Base-by-base conservation (phyloP, 2,113 vertebrate species). In the Mastomys natalensis region DNA sequence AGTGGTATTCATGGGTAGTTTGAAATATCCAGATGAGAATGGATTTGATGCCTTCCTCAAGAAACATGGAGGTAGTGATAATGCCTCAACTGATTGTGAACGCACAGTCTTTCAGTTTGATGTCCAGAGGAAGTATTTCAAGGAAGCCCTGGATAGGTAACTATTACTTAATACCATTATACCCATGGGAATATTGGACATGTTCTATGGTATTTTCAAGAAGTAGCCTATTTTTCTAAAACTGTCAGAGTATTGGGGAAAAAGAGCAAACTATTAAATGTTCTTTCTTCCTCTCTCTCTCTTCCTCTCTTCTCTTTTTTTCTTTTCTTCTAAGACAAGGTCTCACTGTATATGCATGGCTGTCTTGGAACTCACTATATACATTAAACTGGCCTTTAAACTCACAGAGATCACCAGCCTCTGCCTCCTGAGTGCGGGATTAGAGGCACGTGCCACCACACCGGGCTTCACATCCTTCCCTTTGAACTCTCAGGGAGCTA, bases 1-100 rank as follows among this genome's bases (percentile, higher is more conserved):
- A 99, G 99, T 99, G 99, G 99, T 99, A 93, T 99, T 99, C 72
- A 99, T 99, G 99, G 99, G 99, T 97, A 99, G 99, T 97, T 98
- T 99, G 98, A 99, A 99, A 97, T 99, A 99, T 92, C 99, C 99
- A 0, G 99, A 99, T 76, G 99, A 99, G 97, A 99, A 99, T 29
- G 99, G 99, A 40, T 99, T 99, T 29, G 99, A 99, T 43, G 99
- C 99, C 0, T 99, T 99, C 98, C 98, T 99, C 93, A 99, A 99
- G 99, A 99, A 99, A 31, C 99, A 99, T 0, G 99, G 99, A 0
- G 99, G 99, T 0, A 99, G 99, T 80, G 99, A 99, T 98, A 99
- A 99, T 0, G 99, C 99, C 73, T 99, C 99, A 0, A 99, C 99
- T 0, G 99, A 99, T 98, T 99, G 99, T 11, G 99, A 99, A 98